Percentiles rank a stretch among this genome's conserved stretches.
These are phyloP conservation scores for Hemibagrus guttatus DNA, from an alignment of 2,797 vertebrate genomes.

Conservation along the genomic window DNA sequence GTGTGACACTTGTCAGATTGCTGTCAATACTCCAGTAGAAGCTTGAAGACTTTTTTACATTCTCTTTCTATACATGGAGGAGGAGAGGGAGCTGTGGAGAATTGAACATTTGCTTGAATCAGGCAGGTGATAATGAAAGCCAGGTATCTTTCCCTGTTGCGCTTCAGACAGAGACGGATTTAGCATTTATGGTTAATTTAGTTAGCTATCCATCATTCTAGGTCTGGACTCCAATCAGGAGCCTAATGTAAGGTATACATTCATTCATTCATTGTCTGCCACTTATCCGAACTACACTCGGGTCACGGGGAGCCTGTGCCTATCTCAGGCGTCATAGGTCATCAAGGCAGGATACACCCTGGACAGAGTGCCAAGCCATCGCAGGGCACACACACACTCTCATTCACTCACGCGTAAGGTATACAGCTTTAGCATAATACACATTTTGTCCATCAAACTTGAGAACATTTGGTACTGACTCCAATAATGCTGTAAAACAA, in stretches of 20 bases:
- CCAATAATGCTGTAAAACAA: background rate
- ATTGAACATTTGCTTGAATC: background rate
- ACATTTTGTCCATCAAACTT: background rate
- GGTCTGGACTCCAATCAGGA: background rate
- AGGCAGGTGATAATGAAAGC: background rate
- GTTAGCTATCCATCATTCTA: background rate
- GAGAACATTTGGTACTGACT: background rate
- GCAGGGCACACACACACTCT: too few relatives aligned
- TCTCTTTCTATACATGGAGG: background rate
- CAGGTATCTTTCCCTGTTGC: background rate
- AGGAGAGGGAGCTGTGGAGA: background rate
- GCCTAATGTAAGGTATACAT: background rate
- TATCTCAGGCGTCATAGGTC: too few relatives aligned
- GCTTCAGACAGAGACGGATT: background rate
- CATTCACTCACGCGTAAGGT: too few relatives aligned
- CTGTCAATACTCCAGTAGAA: slow-evolving; percentile 40
- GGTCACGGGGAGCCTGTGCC: too few relatives aligned
- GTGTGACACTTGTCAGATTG: slow-evolving; percentile 54
- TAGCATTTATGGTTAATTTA: slow-evolving; percentile 12
- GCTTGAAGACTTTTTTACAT: slow-evolving; percentile 33
- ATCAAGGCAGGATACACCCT: too few relatives aligned
- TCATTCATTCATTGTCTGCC: too few relatives aligned
- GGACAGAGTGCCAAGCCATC: too few relatives aligned
- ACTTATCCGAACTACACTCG: too few relatives aligned
- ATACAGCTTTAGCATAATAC: background rate